Base-by-base conservation (phyloP, 1,140 invertebrate genomes). In the Ganaspis sp. region DNA sequence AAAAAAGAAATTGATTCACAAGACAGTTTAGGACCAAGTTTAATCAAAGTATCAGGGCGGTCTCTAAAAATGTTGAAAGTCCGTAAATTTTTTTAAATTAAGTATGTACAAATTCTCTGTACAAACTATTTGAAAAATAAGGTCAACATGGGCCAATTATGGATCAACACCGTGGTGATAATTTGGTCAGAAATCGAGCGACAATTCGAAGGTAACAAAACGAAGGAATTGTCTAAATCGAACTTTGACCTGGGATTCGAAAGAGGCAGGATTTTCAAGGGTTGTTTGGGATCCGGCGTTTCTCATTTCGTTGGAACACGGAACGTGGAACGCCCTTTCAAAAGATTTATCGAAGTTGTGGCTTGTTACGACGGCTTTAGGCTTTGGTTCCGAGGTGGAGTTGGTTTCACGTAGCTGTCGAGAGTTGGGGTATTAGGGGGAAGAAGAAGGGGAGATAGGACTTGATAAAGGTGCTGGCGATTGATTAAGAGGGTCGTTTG, bases 401-500 rank as follows among this genome's bases (percentile, higher is more conserved):
- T 77, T 82, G 79, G 76, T 82, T 84, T 75, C 76, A 79, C 80
- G 78, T 82, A 29, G 75, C 53, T 75, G 40, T 72, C 76, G 76
- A 73, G 77, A 81, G 79, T 74, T 54, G 70, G 75, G 79, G 77
- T 79, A 78, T 77, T 75, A 72, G 83, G 78, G 77, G 82, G 71
- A 78, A 37, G 72, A 40, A 15, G 15, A 70, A 23, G 54, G 72
- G 72, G 73, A 21, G 21, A 26, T 38, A 70, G 42, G 53, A 58
- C 82, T 77, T 81, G 85, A 89, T 86, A 89, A 87, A 89, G 87
- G 86, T 85, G 84, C 83, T 83, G 85, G 86, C 87, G 86, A 88
- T 88, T 89, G 89, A 90, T 90, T 89, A 89, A 89, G 87, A 89
- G 87, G 88, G 86, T 89, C 87, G 87, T 89, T 89, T 87, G 86